Percentiles rank a stretch among this genome's conserved stretches.
These are phyloP conservation scores for Ctenopoma kingsleyae DNA, from an alignment of 2,797 vertebrate genomes.

Conservation along the genomic window DNA sequence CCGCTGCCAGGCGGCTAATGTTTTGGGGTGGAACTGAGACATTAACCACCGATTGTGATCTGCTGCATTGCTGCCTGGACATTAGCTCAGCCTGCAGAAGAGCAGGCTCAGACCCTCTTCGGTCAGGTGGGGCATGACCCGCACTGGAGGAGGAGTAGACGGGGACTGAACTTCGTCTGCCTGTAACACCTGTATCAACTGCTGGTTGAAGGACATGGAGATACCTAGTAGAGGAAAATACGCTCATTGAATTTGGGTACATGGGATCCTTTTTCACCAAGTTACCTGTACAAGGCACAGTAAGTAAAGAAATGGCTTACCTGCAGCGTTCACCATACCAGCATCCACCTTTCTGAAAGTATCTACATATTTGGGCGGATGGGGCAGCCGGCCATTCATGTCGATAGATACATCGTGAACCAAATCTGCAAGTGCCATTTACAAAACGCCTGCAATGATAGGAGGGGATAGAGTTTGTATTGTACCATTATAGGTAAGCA, in stretches of 20 bases:
- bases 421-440: conserved; percentile 82
- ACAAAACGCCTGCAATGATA: conserved; percentile 82
- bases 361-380: conserved; percentile 82
- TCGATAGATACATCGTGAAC: conserved; percentile 80
- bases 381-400: conserved; percentile 76
- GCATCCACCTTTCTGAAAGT: conserved; percentile 89
- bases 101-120: conserved; percentile 76
- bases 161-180: conserved; percentile 63
- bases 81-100: conserved; percentile 32
- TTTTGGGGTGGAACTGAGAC: conserved; percentile 2
- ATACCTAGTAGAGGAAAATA: conserved; percentile 77
- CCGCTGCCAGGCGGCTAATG: conserved; percentile 22
- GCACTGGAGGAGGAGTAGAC: conserved; percentile 37
- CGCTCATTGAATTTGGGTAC: background rate
- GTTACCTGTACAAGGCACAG: background rate
- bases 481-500: background rate
- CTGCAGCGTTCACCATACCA: conserved; percentile 88
- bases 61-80: conserved; percentile 31
- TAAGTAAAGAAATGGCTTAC: conserved; percentile 64
- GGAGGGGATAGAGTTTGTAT: accelerated
- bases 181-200: conserved; percentile 25
- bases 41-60: conserved; percentile 17
- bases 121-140: conserved; percentile 14
- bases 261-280: background rate
- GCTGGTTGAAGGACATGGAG: conserved; percentile 74